Evolutionary conservation across 2,113 vertebrate species (phyloP), one percentile per base, ranked within the genome.

Genomic region (Tichodroma muraria): DNA sequence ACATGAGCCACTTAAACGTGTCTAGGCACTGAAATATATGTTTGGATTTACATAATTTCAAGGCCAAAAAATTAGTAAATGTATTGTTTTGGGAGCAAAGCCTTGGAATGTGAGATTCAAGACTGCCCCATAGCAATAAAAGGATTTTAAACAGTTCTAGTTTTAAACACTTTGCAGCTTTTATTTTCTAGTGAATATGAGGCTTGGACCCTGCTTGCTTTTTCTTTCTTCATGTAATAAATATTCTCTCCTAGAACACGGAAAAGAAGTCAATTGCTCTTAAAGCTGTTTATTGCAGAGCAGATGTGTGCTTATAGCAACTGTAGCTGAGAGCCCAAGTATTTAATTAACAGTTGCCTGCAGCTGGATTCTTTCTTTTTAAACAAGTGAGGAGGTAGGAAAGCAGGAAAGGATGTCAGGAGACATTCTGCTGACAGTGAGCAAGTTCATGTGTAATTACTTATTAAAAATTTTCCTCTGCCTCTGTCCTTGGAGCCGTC

Each of bases 291-390:
- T 77, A 81, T 94, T 79, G 73, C 75, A 59, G 73, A 87, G 84
- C 94, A 92, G 93, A 94, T 94, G 89, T 57, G 84, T 65, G 73
- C 77, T 38, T 72, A 54, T 50, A 92, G 59, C 42, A 79, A 54
- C 75, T 77, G 61, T 86, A 95, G 89, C 59, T 92, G 91, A 87
- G 94, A 94, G 63, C 78, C 30, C 11, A 80, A 91, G 78, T 82
- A 80, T 82, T 95, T 95, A 96, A 91, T 94, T 95, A 89, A 70
- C 66, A 92, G 73, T 95, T 95, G 87, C 91, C 63, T 94, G 75
- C 91, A 95, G 93, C 94, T 97, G 96, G 91, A 89, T 94, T 96
- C 87, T 89, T 96, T 89, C 71, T 93, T 92, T 80, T 79, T 44
- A 79, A 80, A 45, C 63, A 76, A 87, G 49, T 50, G 45, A 57